Conservation (phyloP, 2,113 vertebrate species). For the Calyptomena viridis region DNA sequence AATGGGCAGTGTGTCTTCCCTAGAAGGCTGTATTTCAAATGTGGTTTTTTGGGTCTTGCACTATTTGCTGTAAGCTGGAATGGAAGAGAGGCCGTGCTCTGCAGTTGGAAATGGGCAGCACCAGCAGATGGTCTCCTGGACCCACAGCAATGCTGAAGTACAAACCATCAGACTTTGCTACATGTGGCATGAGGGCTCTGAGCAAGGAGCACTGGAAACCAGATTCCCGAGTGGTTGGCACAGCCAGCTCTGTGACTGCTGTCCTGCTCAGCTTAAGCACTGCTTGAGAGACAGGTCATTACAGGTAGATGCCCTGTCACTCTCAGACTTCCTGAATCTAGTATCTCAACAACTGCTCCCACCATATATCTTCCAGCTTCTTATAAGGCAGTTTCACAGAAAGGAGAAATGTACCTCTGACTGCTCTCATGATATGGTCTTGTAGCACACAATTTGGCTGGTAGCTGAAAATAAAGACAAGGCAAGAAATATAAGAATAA, state of each 20-base stretch:
- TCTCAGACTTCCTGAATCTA: not conserved
- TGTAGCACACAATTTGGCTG: not conserved
- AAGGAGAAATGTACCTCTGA: not conserved
- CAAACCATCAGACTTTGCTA: not conserved
- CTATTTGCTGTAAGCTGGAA: not conserved
- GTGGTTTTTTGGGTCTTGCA: not conserved
- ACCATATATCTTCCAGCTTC: not conserved
- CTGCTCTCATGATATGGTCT: not conserved
- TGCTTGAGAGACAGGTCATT: not conserved
- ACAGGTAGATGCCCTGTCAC: not conserved
- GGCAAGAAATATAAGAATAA: conserved; percentile 66
- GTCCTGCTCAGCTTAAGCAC: not conserved
- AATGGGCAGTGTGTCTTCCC: not conserved
- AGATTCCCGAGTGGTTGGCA: not conserved
- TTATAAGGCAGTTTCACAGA: not conserved
- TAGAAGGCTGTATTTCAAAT: not conserved
- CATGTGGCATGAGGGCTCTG: not conserved
- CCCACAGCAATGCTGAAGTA: not conserved
- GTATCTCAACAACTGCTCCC: not conserved
- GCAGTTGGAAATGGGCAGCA: not conserved
- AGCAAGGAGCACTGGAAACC: not conserved
- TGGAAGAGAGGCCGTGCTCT: not conserved
- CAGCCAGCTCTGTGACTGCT: not conserved
- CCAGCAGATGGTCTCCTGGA: not conserved
- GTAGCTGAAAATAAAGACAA: not conserved